Evolutionary conservation across 2,113 vertebrate species (phyloP), one percentile per base, ranked within the genome.

Genomic region (Solea senegalensis): DNA sequence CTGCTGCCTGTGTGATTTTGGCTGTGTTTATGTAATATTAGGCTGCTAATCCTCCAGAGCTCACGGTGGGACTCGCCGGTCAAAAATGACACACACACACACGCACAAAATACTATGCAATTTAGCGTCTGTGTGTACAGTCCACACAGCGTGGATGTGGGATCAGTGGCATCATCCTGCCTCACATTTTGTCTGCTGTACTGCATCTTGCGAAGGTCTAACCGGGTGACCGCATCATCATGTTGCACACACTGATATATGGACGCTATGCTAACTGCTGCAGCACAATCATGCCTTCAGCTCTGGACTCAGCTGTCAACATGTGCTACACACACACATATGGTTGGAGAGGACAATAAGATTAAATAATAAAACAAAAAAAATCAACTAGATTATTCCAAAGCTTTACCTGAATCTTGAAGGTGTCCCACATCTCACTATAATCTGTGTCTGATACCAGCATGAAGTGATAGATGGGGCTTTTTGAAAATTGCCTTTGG

Each of bases 21-120:
- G 83, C 68, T 74, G 87, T 89, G 84, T 92, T 92, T 91, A 90
- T 92, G 86, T 88, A 87, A 91, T 82, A 65, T 74, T 64, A 63
- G 53, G 28, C 58, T 63, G 49, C n/a, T 82, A 75, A 80, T 83
- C 74, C 62, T 69, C 40, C 2, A 6, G 39, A 73, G n/a, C 57
- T 9, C 11, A 48, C 26, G 10, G 5, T 8, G 34, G 9, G 9
- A 44, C 61, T 51, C 60, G 39, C 55, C 54, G 64, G 58, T 60
- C 43, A 14, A 21, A 57, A 13, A 65, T 40, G 1, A 27, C 51
- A 0, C 50, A 50, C 66, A 69, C 34, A 34, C 34, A 34, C 34
- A 34, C 34, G 5, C 34, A 34, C 34, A 34, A 34, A 34, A 34
- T 34, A 34, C 34, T 34, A 34, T 34, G 34, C 3, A 34, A 34